Base-by-base conservation (phyloP, 2,113 vertebrate genomes). In the Ondatra zibethicus region DNA sequence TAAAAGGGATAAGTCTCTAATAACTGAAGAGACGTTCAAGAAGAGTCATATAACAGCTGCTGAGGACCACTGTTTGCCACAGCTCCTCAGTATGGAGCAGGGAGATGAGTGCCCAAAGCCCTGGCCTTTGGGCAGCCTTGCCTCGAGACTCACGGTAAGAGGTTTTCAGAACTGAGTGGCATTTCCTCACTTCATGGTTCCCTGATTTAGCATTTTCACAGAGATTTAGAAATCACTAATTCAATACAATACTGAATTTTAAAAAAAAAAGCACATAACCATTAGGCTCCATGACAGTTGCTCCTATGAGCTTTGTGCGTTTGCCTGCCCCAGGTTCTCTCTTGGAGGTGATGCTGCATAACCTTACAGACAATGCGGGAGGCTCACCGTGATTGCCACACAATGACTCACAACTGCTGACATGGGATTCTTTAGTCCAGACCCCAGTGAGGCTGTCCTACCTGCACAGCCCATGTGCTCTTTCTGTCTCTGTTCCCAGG, bases 71-170 rank as follows among this genome's bases (percentile, higher is more conserved):
- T 4, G 14, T 21, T 2, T 21, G 81, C 13, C 36, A 3, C 1
- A 1, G 85, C 0, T 0, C 42, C 50, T 1, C 4, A 55, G 6
- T 25, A 11, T 10, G 16, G 27, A 29, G 50, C 0, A 0, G 45
- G 21, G 14, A 23, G 7, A 12, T 2, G 31, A 16, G 23, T 7
- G 39, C 3, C 7, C 6, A 1, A 2, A 10, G 47, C 23, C 16
- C 7, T 0, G 5, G 10, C 27, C 14, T 58, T 23, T 3, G 33
- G 58, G 52, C 29, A 52, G 39, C 10, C 55, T 78, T 27, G 9
- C 42, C 47, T 50, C 16, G 52, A 63, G 8, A 3, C 0, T 29
- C 9, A 3, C 17, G 5, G 27, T 27, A 4, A 65, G 70, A 55
- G 21, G 3, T 16, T 36, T 85, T 29, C 76, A 12, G 75, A 91